Evolutionary conservation across 1,140 invertebrate genomes (phyloP).

Genomic region (Aphaenogaster floridana): DNA sequence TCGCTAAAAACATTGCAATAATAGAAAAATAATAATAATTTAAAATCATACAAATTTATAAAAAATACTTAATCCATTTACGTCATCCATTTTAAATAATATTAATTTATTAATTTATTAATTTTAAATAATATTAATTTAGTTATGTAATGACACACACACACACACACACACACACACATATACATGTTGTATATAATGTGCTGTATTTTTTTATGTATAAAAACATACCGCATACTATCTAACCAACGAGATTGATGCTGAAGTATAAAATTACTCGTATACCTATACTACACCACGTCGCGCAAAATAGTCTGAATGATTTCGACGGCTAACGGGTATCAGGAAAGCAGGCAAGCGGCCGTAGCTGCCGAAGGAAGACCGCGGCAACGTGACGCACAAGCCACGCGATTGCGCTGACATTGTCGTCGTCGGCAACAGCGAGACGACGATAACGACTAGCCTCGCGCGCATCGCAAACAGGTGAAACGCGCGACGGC

Average conservation of each 20-base stretch:
- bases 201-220: too few species aligned
- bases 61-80: not conserved
- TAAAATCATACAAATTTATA: not conserved
- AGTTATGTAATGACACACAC: not conserved
- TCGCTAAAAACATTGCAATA: not conserved
- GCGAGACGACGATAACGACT: constrained; percentile 28
- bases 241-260: not conserved
- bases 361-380: not conserved
- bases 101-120: constrained; percentile 5
- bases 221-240: not conserved
- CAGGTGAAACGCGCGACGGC: constrained; percentile 69
- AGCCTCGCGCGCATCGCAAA: constrained; percentile 48
- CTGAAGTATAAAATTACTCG: constrained; percentile 33
- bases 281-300: constrained; percentile 41
- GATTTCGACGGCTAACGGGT: constrained; percentile 73
- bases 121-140: not conserved
- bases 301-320: constrained; percentile 75
- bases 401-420: constrained; percentile 10
- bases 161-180: too few species aligned
- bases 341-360: constrained; percentile 70
- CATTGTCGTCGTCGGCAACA: constrained; percentile 20
- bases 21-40: not conserved
- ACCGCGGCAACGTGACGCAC: constrained; percentile 15
- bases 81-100: not conserved
- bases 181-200: too few species aligned